Base-by-base conservation (phyloP, 2,113 vertebrate species). In the Clupea harengus region DNA sequence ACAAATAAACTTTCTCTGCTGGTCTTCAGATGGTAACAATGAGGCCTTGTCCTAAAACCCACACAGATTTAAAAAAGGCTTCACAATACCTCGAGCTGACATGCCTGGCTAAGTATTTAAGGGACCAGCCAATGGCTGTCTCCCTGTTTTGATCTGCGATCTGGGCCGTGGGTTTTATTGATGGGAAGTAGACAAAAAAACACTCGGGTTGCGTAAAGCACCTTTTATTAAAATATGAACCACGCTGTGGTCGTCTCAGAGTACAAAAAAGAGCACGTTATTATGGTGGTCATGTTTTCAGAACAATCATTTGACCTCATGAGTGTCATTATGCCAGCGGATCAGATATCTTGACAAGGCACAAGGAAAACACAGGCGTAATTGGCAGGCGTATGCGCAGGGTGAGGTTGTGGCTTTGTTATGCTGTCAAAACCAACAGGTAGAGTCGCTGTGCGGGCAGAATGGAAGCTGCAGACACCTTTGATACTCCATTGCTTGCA, bases 401-500 rank as follows among this genome's bases (percentile, higher is more conserved):
- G 25, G 64, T 67, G 11, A 67, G 25, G 64, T 67, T 64, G 47
- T 49, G 45, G 64, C 46, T 85, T 47, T 81, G 52, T 82, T 20
- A 9, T 45, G 4, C 22, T 67, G 46, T 39, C 44, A 84, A 67
- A 86, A 67, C 44, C 50, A 11, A 81, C 49, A 50, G 81, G 15
- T 32, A 54, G 75, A n/a, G 50, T 47, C 46, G n/a, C 47, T 82
- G 78, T 78, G 46, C 10, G 67, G 6, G 45, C 13, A 75, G 47
- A 81, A 72, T 67, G 64, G 81, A 60, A 46, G 13, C 60, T 81
- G 25, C 67, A 39, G 85, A 82, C 84, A 75, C 46, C 52, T 85
- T 84, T 75, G 67, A 88, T 85, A 86, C 81, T 83, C 45, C 25
- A 11, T 47, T 11, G 2, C 7, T 78, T 28, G 72, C 60, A 25